Evolutionary conservation across 2,797 vertebrate genomes (phyloP), one percentile per base, ranked within the genome.

Genomic region (Capromys pilorides): DNA sequence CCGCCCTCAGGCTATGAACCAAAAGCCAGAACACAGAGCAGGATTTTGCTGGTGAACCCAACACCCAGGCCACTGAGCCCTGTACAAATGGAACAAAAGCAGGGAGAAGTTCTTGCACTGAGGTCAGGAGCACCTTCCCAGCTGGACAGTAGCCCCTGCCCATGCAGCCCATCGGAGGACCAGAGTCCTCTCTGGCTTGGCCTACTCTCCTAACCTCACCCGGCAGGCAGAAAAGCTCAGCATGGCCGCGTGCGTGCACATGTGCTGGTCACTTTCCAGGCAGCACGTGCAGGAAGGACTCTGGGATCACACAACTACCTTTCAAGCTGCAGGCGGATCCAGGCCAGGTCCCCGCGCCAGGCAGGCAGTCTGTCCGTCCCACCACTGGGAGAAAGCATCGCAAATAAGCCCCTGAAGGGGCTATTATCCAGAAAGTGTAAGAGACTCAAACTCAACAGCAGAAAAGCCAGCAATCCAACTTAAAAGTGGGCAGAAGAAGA

Each of bases 281-380:
- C 39, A 39, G 19, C 1, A 8, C 59, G 5, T 7, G 64, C 12
- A 8, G 39, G 66, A n/a, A 67, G 33, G 80, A 59, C 41, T 39
- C 92, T 71, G 41, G 33, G 22, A n/a, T 49, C 71, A 4, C 28
- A 45, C 12, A 13, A 64, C 41, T 26, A 6, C 45, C 79, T 80
- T 85, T 57, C 66, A 62, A 78, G 19, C 26, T 62, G 18, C 45
- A 78, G 33, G 59, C 51, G 6, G 61, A 51, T 28, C 64, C 4
- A 6, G 2, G 83, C 22, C 36, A 51, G 64, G n/a, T 22, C 7
- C 24, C 54, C 57, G 16, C 7, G 31, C 39, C 16, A 59, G 66
- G 66, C 26, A 79, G 16, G 28, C 12, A 2, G 45, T 24, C n/a
- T 3, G 5, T 3, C 16, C 2, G 5, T 3, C 16, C 2, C 13